Base-by-base conservation (phyloP, 1,140 invertebrate species). In the Drosophila tristis region DNA sequence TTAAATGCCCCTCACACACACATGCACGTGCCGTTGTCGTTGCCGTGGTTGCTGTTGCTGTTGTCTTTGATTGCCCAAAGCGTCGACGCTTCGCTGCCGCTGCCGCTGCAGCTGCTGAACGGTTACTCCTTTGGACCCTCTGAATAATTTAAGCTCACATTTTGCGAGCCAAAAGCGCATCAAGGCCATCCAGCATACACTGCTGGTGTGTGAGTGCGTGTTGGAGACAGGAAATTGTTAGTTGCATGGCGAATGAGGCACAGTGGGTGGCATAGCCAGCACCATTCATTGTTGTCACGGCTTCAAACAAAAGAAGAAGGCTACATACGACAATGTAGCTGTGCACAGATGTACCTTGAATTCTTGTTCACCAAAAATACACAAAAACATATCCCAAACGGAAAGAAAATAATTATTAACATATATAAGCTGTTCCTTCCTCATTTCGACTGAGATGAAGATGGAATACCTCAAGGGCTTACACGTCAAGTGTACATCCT, bases 71-170 rank as follows among this genome's bases (percentile, higher is more conserved):
- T 78, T 84, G 80, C 65, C 71, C 55, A 49, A 55, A 80, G 73
- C 73, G 61, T 50, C 58, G 68, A 45, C 60, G 55, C 35, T 39
- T 23, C 49, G 20, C 42, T 53, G 55, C 45, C 49, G 20, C 42
- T 53, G 55, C 45, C 54, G 71, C 56, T 48, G 70, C 55, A 66
- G 35, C 55, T 63, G 55, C 49, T 51, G 67, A 31, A 15, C 61
- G 31, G 26, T 45, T 42, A 68, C 44, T 66, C 53, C 55, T 62
- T 39, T 39, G 35, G 63, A 59, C 75, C 73, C 63, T 60, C 84
- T 87, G 79, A 87, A 87, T 87, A 87, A 87, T 87, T 87, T 74
- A 89, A 79, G 71, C 65, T 50, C 45, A 53, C 74, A 77, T 78
- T 87, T 75, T 86, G 68, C 65, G 59, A 53, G 56, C 49, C 58